Evolutionary conservation across 2,113 vertebrate genomes (phyloP).

Genomic region (Lynx canadensis): DNA sequence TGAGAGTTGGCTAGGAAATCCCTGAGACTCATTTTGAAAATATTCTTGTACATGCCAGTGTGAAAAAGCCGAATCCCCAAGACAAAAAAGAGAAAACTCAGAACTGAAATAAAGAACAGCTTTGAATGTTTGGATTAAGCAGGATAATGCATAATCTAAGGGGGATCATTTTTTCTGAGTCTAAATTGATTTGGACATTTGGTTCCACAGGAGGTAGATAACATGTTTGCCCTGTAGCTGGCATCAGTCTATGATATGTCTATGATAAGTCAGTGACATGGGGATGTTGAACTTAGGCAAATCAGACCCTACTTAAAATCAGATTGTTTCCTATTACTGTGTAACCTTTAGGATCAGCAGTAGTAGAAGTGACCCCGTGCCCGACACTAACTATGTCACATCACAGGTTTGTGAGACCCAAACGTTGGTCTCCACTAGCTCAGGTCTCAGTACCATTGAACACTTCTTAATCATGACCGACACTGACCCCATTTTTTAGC

Average conservation of each 20-base stretch:
- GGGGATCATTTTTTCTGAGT: neutral
- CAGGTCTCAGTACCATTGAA: neutral
- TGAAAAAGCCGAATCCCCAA: neutral
- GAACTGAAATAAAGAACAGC: neutral
- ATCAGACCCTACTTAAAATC: neutral
- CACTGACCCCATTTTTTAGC: neutral
- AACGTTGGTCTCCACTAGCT: neutral
- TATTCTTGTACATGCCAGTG: neutral
- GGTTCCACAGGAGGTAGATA: neutral
- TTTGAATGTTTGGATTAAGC: neutral
- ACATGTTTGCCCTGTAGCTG: neutral
- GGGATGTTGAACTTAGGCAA: neutral
- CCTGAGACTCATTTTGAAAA: neutral
- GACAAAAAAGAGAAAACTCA: neutral
- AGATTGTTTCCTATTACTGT: neutral
- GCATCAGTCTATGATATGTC: neutral
- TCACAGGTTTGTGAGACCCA: neutral
- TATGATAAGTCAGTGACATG: neutral
- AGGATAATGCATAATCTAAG: neutral
- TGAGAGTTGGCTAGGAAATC: constrained; percentile 13
- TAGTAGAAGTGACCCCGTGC: neutral
- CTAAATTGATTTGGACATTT: neutral
- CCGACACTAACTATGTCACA: neutral
- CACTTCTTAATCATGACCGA: neutral
- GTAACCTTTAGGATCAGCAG: neutral